Evolutionary conservation across 2,888 invertebrate species (phyloP), one percentile per base, ranked within the genome.

Genomic region (Amiota communis): DNA sequence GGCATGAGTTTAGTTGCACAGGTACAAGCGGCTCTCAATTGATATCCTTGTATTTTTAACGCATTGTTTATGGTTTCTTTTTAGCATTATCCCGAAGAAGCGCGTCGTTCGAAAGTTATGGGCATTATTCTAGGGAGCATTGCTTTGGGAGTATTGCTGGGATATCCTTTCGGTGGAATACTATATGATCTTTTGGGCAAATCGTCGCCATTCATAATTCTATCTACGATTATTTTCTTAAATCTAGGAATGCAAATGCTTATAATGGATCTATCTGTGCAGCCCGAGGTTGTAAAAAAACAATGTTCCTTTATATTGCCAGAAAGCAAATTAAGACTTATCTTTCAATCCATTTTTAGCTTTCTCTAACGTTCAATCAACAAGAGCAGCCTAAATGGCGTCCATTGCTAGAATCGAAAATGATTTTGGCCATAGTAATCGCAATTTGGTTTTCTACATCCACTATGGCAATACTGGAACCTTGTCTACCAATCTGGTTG

Each of bases 401-500:
- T 1, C 89, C 90, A 8, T 88, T 95, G 17, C 85, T 95, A 2
- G 91, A 91, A 70, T 93, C 94, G 82, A 92, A 92, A 75, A 92
- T 93, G 83, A 93, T 94, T 23, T 80, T 93, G 49, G 91, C 93
- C 65, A 91, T 92, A 73, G 91, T 92, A 9, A 92, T 94, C 70
- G 93, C 94, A 1, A 94, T 96, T 77, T 94, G 94, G 90, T 90
- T 95, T 48, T 94, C 95, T 13, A 96, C 96, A 0, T 93, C 94
- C 13, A 93, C 95, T 0, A 95, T 96, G 93, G 95, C 96, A 0
- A 93, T 95, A 77, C 88, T 96, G 78, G 96, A 96, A 86, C 95
- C 96, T 0, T 95, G 95, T 75, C 90, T 96, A 15, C 96, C 96
- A 0, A 92, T 96, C 81, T 96, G 96, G 96, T 89, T 96, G 57